A percentile compares a stretch with the other conserved stretches of the same genome.
These are phyloP conservation scores for Diplazon laetatorius DNA, from an alignment of 2,888 invertebrate genomes.

Conservation along the genomic window DNA sequence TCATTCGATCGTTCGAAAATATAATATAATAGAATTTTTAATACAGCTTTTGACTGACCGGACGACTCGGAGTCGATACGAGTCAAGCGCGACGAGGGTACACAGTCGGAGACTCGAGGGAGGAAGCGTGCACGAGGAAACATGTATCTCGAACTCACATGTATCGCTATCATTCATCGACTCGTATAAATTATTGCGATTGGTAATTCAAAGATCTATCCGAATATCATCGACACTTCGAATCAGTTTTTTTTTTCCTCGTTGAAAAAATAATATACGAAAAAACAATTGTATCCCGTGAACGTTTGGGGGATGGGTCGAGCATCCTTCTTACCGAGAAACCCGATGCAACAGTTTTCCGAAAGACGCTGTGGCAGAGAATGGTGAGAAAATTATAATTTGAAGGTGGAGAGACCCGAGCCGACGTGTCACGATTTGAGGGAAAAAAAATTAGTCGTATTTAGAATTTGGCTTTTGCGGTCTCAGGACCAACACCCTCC, in stretches of 20 bases:
- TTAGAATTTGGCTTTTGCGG: conserved; percentile 44
- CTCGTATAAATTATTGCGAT: no score
- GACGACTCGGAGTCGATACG: no score
- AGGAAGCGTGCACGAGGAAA: conserved; percentile 73
- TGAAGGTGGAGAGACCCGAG: conserved; percentile 46
- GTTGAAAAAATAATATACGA: not conserved
- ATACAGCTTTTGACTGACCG: no score
- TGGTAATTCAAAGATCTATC: no score
- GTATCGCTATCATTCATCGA: no score
- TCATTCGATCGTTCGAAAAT: no score
- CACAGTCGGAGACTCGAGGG: conserved; percentile 47
- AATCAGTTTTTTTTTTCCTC: no score
- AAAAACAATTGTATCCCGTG: no score
- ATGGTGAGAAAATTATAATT: conserved; percentile 59
- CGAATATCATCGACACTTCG: no score
- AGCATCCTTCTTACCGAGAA: not conserved
- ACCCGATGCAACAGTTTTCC: conserved; percentile 7
- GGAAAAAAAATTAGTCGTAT: conserved; percentile 57
- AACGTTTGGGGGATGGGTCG: not conserved
- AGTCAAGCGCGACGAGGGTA: conserved; percentile 49
- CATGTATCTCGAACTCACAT: no score
- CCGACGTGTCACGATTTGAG: conserved; percentile 52
- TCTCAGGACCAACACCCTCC: conserved; percentile 46
- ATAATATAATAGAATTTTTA: no score
- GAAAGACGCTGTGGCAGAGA: conserved; percentile 1